These are phyloP conservation scores for Drymonia ruficornis DNA, from an alignment of 2,888 invertebrate species.

Conservation along the genomic window DNA sequence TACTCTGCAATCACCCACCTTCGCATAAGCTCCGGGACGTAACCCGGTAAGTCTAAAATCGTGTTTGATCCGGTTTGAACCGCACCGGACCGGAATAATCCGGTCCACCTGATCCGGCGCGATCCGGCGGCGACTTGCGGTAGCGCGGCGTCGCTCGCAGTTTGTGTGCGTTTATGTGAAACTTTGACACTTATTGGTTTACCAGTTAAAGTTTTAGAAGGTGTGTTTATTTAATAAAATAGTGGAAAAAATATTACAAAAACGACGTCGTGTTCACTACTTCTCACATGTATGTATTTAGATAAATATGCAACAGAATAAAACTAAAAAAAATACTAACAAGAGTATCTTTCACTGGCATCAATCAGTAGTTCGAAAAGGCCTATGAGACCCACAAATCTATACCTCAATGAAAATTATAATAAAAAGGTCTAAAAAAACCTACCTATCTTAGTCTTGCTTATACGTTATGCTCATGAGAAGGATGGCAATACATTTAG, in stretches of 20 bases:
- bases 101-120: conserved; percentile 79
- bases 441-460: no score
- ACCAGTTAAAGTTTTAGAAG: conserved; percentile 16
- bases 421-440: no score
- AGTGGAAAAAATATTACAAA: conserved; percentile 13
- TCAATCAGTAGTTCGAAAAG: no score
- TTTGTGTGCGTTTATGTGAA: conserved; percentile 33
- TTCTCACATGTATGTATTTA: no score
- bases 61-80: conserved; percentile 75
- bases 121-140: conserved; percentile 70
- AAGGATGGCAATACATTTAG: no score
- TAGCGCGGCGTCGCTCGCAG: conserved; percentile 53
- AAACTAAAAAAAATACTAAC: no score
- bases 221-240: conserved; percentile 5
- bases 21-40: conserved; percentile 59
- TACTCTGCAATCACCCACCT: conserved; percentile 48
- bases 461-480: no score
- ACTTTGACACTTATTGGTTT: conserved; percentile 37
- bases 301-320: no score
- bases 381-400: no score
- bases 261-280: no score
- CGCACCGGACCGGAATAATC: conserved; percentile 78
- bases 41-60: conserved; percentile 75
- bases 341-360: no score
- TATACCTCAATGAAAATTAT: no score